Evolutionary conservation across 2,797 vertebrate genomes (phyloP), one percentile per base, ranked within the genome.

Genomic region (Podarcis siculus): DNA sequence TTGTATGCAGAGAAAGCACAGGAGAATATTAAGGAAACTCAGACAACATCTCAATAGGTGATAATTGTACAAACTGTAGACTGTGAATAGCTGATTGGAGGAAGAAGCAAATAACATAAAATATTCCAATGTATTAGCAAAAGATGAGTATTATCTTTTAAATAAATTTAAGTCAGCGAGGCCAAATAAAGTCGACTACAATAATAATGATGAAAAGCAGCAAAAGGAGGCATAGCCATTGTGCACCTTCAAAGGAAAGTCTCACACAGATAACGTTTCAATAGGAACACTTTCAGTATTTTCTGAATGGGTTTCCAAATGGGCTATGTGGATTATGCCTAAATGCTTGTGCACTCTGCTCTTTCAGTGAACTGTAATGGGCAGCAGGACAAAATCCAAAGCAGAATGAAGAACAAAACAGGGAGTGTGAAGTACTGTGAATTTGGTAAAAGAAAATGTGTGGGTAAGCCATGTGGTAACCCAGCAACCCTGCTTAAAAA

Each of bases 291-390:
- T 73, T 55, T 84, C 88, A 78, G 69, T 64, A 27, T 83, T 72
- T 88, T 86, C 37, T n/a, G 1, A 39, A 39, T 86, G 66, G 32
- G 61, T 85, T 94, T 87, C 25, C 77, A 93, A 90, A 90, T 42
- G 42, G 39, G 64, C 19, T 75, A 89, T 82, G 0, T 2, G 15
- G 85, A 32, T 78, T 89, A 25, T 77, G 49, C 13, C 83, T 87
- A 61, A 73, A 82, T 85, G 2, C 6, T 10, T 30, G 23, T 84
- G 30, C 58, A 64, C 23, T 78, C 64, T 35, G 30, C 0, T 0
- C 87, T 83, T 86, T 35, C 32, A 86, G 76, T n/a, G 12, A 89
- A 90, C 32, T 45, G 19, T 80, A 81, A 21, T 27, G 12, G 64
- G 2, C 49, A 55, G 49, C 1, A 1, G 61, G 21, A 72, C 71